Evolutionary conservation across 2,797 vertebrate genomes (phyloP).

Genomic region (Ambastaia sidthimunki): DNA sequence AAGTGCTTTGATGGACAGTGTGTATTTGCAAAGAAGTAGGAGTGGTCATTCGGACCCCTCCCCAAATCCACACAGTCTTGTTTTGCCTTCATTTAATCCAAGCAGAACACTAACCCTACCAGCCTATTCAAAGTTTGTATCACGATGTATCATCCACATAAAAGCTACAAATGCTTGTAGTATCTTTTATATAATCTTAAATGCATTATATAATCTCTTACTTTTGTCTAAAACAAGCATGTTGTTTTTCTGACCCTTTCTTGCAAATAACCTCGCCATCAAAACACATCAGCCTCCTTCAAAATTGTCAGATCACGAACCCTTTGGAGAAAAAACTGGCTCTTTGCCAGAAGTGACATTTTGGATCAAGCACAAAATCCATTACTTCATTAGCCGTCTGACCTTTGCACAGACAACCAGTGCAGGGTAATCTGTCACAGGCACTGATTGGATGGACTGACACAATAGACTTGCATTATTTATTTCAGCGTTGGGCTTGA

Average conservation of each 20-base stretch:
- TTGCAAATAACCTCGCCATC: not conserved
- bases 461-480: slow-evolving; percentile 29
- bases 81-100: slow-evolving; percentile 9
- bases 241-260: not conserved
- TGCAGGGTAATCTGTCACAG: slow-evolving; percentile 56
- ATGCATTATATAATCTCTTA: no score
- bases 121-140: not conserved
- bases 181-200: not conserved
- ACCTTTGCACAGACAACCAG: slow-evolving; percentile 45
- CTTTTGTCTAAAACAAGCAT: no score
- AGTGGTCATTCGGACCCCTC: no score
- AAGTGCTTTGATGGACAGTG: no score
- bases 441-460: slow-evolving; percentile 31
- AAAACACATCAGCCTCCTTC: no score
- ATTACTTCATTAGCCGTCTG: slow-evolving; percentile 63
- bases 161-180: not conserved
- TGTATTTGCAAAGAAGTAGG: no score
- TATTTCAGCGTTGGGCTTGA: slow-evolving; percentile 39
- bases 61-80: not conserved
- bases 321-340: slow-evolving; percentile 51
- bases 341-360: slow-evolving; percentile 63
- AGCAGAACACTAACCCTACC: not conserved
- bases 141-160: not conserved
- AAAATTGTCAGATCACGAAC: not conserved
- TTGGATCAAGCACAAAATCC: slow-evolving; percentile 67